phyloP scores from a whole-genome alignment of 2,797 vertebrate genomes.

The Cynodonichthys magdalenae region DNA sequence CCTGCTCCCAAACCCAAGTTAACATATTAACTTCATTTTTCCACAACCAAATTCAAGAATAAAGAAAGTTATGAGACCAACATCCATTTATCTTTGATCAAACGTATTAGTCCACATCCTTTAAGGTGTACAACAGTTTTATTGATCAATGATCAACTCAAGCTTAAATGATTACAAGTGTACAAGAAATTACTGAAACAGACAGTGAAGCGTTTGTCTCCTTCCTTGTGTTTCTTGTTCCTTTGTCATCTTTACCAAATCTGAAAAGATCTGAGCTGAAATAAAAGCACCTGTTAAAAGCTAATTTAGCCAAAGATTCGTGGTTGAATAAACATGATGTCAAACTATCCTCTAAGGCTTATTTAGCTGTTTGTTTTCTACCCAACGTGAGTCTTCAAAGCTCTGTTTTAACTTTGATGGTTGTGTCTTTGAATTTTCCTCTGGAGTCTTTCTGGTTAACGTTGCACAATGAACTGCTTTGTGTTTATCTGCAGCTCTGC shows the following conservation, averaged over 20 bases:
- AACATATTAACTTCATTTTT: too few species aligned
- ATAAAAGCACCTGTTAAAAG: constrained; percentile 32
- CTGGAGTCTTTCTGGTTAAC: constrained; percentile 6
- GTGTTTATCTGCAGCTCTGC: constrained; percentile 29
- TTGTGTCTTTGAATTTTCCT: constrained; percentile 15
- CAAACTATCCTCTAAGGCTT: constrained; percentile 4
- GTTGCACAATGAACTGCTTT: constrained; percentile 2
- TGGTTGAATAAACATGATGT: constrained; percentile 3
- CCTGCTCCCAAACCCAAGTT: too few species aligned
- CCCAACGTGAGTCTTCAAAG: constrained; percentile 68
- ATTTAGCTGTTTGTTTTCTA: constrained; percentile 23
- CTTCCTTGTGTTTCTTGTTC: constrained; percentile 18
- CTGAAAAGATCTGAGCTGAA: constrained; percentile 27
- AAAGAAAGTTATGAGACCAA: too few species aligned
- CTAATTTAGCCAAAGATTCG: constrained; percentile 11
- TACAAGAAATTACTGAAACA: constrained; percentile 69
- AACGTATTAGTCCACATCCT: background rate
- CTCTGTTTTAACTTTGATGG: constrained; percentile 12
- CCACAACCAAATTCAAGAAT: too few species aligned
- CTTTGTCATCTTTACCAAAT: constrained; percentile 17
- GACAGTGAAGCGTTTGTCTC: constrained; percentile 46
- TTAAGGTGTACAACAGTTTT: constrained; percentile 77
- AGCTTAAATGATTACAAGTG: constrained; percentile 75
- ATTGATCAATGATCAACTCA: constrained; percentile 76
- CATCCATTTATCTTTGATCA: background rate